Evolutionary conservation across 1,140 invertebrate species (phyloP).

Genomic region (Drosophila parabipectinata): DNA sequence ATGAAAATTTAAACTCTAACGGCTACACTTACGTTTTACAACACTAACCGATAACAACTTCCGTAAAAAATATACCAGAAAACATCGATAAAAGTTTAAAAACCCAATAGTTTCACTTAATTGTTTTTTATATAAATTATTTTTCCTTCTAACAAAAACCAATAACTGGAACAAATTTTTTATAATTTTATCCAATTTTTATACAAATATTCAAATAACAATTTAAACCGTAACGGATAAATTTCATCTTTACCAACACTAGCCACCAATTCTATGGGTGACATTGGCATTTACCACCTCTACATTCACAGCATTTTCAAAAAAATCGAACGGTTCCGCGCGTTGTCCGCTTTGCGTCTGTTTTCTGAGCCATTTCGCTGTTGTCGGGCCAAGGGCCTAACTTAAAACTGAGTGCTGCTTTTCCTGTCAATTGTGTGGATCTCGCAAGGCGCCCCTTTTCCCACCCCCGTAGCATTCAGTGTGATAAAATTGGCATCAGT

Average conservation of each 20-base stretch:
- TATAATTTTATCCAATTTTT: too few relatives aligned
- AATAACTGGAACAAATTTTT: too few relatives aligned
- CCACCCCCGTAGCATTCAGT: not conserved
- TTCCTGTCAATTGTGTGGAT: constrained; percentile 18
- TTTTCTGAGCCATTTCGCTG: constrained; percentile 35
- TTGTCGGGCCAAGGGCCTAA: not conserved
- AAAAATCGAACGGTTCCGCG: constrained; percentile 73
- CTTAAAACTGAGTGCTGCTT: not conserved
- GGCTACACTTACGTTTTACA: not conserved
- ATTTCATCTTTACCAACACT: not conserved
- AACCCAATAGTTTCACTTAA: too few relatives aligned
- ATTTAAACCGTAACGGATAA: not conserved
- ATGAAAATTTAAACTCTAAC: constrained; percentile 6
- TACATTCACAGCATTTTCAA: constrained; percentile 22
- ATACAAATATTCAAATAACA: too few relatives aligned
- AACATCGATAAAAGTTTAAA: not conserved
- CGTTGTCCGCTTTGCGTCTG: constrained; percentile 63
- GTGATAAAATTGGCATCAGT: not conserved
- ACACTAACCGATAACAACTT: not conserved
- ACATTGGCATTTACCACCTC: not conserved
- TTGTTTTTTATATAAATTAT: too few relatives aligned
- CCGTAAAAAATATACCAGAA: constrained; percentile 5
- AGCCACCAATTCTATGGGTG: not conserved
- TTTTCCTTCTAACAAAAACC: too few relatives aligned
- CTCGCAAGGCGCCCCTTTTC: not conserved